Evolutionary conservation across 2,888 invertebrate species (phyloP), one percentile per base, ranked within the genome.

Genomic region (Ctena decussata): DNA sequence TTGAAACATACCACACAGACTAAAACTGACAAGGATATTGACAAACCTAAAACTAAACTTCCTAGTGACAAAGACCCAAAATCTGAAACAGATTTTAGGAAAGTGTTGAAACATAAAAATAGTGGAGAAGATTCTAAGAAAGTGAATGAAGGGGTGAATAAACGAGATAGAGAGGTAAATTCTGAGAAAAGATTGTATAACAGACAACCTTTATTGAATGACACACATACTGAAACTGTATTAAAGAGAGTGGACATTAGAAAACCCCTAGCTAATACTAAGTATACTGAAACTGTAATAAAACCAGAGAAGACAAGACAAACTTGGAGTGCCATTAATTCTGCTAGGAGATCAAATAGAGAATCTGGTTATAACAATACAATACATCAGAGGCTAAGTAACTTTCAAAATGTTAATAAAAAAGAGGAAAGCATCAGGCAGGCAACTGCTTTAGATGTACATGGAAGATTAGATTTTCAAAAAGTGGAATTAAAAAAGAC

Each of bases 1-100:
- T 72, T 89, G 75, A 89, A 89, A 78, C 74, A 80, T 44, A 85
- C 71, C 53, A 32, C 72, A 77, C 37, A 53, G 35, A 30, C 30
- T 27, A 35, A 27, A 69, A 83, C 70, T 18, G 44, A 37, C 39
- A 46, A n/a, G 74, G 77, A 71, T 15, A n/a, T 24, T 60, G 41
- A 70, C 44, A 32, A 46, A 65, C 39, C 12, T 27, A 32, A 46
- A 65, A 71, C 12, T 27, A 32, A 44, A 30, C 46, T 24, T 37
- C 41, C 53, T 32, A 35, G n/a, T n/a, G 60, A 75, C n/a, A 77
- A 78, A 71, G 46, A 69, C n/a, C 32, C 46, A 53, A 80, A 80
- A 41, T 32, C 70, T 15, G 78, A 46, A 44, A 37, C 74, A 75
- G 39, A 77, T 27, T 77, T 77, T 49, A 57, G 86, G 65, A 77